Conservation (phyloP, 2,113 vertebrate species). For the Etheostoma cragini region DNA sequence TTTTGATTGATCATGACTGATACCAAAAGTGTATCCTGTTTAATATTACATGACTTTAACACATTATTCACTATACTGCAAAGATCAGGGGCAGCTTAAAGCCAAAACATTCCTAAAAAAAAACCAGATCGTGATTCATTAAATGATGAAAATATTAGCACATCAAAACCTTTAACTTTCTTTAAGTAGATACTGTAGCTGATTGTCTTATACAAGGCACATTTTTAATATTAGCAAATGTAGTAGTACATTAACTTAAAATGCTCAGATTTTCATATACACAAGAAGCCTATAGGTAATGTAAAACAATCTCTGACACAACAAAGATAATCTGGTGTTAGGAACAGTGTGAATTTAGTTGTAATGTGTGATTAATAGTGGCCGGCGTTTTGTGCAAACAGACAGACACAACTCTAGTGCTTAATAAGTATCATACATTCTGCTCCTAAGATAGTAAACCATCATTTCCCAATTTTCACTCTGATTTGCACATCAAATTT, state of each 20-base stretch:
- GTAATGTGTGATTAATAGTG: conserved; percentile 15
- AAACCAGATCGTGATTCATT: background rate
- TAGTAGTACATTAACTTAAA: background rate
- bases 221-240: no score
- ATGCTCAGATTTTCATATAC: background rate
- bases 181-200: background rate
- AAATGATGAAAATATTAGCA: background rate
- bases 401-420: background rate
- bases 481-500: conserved; percentile 40
- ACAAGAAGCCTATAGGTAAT: background rate
- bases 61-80: conserved; percentile 5
- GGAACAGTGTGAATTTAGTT: conserved; percentile 1
- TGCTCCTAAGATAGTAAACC: background rate
- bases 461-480: background rate
- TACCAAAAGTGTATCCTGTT: background rate
- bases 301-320: background rate
- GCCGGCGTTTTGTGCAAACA: background rate
- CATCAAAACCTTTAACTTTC: background rate
- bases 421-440: background rate
- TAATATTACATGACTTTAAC: conserved; percentile 19
- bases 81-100: conserved; percentile 22
- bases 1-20: background rate
- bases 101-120: background rate
- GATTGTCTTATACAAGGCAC: background rate
- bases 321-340: background rate